A percentile compares a stretch with the other conserved stretches of the same genome.
Conservation (phyloP, 2,888 invertebrate species). For the Erpobdella octoculata region DNA sequence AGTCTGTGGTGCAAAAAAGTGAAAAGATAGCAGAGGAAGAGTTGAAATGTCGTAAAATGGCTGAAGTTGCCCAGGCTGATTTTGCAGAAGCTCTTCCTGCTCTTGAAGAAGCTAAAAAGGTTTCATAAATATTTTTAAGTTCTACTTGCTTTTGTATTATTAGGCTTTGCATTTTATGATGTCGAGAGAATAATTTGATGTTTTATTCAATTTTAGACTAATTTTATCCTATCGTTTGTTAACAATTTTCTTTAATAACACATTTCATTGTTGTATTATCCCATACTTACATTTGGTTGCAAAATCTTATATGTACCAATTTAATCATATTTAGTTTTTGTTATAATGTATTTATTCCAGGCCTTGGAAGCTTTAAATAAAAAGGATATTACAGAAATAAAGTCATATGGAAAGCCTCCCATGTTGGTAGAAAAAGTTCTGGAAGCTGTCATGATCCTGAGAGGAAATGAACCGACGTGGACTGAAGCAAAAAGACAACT, state of each 20-base stretch:
- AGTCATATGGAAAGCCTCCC: constrained; percentile 79
- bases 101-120: constrained; percentile 69
- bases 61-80: constrained; percentile 73
- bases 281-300: too few species aligned
- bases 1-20: constrained; percentile 62
- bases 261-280: too few species aligned
- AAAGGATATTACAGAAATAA: constrained; percentile 79
- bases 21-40: constrained; percentile 72
- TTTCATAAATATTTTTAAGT: too few species aligned
- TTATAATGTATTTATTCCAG: constrained; percentile 35
- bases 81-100: constrained; percentile 78
- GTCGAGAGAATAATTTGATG: too few species aligned
- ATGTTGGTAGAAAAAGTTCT: constrained; percentile 73
- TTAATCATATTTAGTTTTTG: too few species aligned
- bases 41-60: constrained; percentile 70
- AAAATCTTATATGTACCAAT: too few species aligned
- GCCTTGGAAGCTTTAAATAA: constrained; percentile 74
- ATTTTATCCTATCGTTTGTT: not conserved
- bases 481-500: constrained; percentile 76
- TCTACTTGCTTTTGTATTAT: too few species aligned
- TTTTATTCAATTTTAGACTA: too few species aligned
- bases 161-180: too few species aligned
- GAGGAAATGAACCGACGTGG: constrained; percentile 74
- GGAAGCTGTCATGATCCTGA: constrained; percentile 79
- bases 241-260: too few species aligned